Percentiles rank a stretch among this genome's conserved stretches.
Evolutionary conservation across 2,797 vertebrate genomes (phyloP).

Genomic region (Dermochelys coriacea): DNA sequence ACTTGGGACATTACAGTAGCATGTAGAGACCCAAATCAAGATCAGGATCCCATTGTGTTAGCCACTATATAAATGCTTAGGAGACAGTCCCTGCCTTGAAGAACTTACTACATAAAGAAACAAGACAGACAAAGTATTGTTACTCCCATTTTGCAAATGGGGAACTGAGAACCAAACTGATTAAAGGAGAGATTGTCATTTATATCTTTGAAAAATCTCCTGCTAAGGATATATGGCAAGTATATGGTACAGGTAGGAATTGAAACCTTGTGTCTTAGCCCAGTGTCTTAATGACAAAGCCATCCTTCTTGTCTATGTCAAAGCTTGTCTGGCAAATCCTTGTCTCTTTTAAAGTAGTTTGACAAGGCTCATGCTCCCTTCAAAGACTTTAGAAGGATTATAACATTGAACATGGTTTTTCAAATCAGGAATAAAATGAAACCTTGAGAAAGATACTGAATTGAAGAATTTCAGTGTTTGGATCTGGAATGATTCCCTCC

Average conservation of each 20-base stretch:
- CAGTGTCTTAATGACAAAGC: neutral
- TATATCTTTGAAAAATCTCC: neutral
- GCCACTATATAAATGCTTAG: neutral
- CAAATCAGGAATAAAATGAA: slow-evolving; percentile 38
- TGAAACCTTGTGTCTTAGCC: neutral
- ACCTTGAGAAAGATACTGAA: slow-evolving; percentile 40
- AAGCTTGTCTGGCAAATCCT: slow-evolving; percentile 23
- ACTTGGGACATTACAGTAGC: neutral
- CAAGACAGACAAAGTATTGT: neutral
- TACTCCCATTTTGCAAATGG: neutral
- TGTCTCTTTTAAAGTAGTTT: slow-evolving; percentile 21
- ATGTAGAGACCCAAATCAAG: neutral
- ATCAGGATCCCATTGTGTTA: neutral
- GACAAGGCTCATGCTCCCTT: slow-evolving; percentile 25
- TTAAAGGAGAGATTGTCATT: slow-evolving; percentile 19
- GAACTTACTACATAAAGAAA: neutral
- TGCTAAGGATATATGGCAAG: neutral
- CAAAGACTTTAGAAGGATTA: slow-evolving; percentile 58
- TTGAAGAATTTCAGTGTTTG: slow-evolving; percentile 69
- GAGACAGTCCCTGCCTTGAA: neutral
- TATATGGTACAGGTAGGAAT: neutral
- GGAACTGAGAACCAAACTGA: neutral
- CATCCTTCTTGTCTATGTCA: neutral
- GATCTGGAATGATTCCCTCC: slow-evolving; percentile 73
- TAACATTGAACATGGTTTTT: slow-evolving; percentile 52